Evolutionary conservation across 1,140 invertebrate species (phyloP).

Genomic region (Drosophila ficusphila): DNA sequence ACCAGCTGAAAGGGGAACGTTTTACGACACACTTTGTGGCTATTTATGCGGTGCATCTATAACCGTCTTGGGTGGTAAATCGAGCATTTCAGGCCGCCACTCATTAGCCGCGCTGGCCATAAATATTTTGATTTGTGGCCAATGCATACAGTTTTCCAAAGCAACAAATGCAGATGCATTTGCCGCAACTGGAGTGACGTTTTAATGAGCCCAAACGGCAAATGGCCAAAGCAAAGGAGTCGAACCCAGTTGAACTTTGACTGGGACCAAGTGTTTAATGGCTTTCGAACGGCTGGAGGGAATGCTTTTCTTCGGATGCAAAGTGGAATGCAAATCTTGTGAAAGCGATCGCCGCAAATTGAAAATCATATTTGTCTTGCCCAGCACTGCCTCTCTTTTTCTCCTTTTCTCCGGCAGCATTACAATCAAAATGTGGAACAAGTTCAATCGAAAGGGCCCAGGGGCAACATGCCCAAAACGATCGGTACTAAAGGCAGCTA

Average conservation of each 20-base stretch:
- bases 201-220: conserved; percentile 59
- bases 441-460: conserved; percentile 78
- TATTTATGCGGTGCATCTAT: conserved; percentile 78
- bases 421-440: conserved; percentile 83
- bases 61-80: conserved; percentile 72
- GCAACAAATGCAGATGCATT: neutral
- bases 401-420: conserved; percentile 50
- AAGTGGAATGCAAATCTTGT: conserved; percentile 70
- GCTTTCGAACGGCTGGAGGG: conserved; percentile 3
- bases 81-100: conserved; percentile 55
- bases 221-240: conserved; percentile 14
- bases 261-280: conserved; percentile 67
- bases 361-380: conserved; percentile 78
- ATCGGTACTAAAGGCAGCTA: neutral
- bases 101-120: conserved; percentile 67
- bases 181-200: conserved; percentile 34
- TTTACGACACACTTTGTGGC: conserved; percentile 78
- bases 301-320: conserved; percentile 18
- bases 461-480: conserved; percentile 36
- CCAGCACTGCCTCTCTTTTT: conserved; percentile 29
- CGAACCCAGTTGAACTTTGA: conserved; percentile 71
- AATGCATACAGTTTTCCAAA: neutral
- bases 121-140: conserved; percentile 79
- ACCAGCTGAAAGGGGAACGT: conserved; percentile 24
- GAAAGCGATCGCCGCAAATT: conserved; percentile 73